phyloP scores from a whole-genome alignment of 1,140 invertebrate species.

The Ruditapes philippinarum region DNA sequence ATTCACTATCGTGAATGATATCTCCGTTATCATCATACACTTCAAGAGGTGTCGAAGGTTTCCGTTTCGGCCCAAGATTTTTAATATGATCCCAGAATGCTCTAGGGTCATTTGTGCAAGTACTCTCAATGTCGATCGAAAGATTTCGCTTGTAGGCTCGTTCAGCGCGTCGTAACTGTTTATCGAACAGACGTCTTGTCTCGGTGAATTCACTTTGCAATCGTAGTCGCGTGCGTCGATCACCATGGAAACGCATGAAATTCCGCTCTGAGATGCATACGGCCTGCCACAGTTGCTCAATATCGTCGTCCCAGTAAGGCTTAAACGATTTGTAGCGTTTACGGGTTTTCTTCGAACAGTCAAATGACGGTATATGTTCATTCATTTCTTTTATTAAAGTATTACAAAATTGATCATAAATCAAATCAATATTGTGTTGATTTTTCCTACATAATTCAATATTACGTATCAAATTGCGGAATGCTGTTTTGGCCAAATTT shows the following conservation, averaged over 20 bases:
- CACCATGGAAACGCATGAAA: not conserved
- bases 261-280: not conserved
- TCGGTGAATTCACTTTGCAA: not conserved
- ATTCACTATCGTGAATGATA: not conserved
- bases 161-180: not conserved
- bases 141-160: not conserved
- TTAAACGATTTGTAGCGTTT: not conserved
- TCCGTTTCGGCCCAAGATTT: not conserved
- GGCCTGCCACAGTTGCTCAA: not conserved
- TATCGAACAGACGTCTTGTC: not conserved
- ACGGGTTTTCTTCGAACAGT: conserved; percentile 4
- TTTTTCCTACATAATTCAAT: no score
- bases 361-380: not conserved
- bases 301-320: not conserved
- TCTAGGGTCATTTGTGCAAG: not conserved
- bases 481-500: no score
- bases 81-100: not conserved
- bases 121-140: not conserved
- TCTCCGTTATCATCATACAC: not conserved
- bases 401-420: no score
- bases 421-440: no score
- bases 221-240: not conserved
- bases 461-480: no score
- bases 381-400: no score
- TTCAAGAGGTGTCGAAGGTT: not conserved